These are phyloP conservation scores for Hylia prasina DNA, from an alignment of 2,113 vertebrate species.

Conservation along the genomic window DNA sequence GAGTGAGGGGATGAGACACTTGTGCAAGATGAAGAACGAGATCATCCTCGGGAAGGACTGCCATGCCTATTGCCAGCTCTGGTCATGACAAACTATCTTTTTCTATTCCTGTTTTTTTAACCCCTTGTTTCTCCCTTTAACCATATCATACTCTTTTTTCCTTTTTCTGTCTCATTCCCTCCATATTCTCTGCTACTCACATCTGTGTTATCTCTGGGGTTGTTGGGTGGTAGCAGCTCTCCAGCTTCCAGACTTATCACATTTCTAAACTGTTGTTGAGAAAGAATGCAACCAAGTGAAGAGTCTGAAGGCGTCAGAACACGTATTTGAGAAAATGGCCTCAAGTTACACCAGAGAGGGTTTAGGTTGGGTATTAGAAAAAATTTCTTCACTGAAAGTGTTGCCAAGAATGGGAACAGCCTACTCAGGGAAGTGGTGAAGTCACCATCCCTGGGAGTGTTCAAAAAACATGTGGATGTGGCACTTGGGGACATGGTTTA, in stretches of 20 bases:
- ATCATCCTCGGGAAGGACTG: background rate
- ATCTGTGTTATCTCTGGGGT: background rate
- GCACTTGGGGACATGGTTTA: background rate
- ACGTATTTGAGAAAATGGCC: background rate
- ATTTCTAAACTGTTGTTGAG: background rate
- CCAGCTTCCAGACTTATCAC: background rate
- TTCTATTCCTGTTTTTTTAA: background rate
- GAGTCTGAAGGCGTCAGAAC: background rate
- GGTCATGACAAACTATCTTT: background rate
- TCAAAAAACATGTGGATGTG: background rate
- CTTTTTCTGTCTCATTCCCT: background rate
- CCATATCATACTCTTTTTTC: background rate
- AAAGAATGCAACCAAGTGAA: background rate
- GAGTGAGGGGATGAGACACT: background rate
- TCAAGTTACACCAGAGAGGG: background rate
- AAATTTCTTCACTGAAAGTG: background rate
- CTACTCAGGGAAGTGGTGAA: background rate
- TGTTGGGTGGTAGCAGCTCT: background rate
- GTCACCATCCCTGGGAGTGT: background rate
- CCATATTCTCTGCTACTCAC: background rate
- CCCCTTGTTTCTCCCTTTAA: background rate
- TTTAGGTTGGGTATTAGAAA: background rate
- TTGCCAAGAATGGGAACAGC: background rate
- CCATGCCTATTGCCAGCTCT: background rate
- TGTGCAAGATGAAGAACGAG: background rate